Percentiles rank a stretch among this genome's conserved stretches.
These are phyloP conservation scores for Labrus mixtus DNA, from an alignment of 2,113 vertebrate species.

Conservation along the genomic window DNA sequence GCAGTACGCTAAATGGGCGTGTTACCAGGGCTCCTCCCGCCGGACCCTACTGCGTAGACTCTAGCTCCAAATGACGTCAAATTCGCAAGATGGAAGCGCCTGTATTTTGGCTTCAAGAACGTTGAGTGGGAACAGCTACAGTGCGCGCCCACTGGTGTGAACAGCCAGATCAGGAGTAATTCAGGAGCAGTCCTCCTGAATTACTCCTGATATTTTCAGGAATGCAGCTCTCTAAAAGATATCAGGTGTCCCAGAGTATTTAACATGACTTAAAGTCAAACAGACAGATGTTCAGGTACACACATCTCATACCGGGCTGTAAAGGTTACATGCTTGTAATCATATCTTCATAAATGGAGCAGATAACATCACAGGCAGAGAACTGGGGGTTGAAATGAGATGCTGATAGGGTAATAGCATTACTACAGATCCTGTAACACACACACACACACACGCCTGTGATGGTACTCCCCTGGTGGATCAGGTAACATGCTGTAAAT, in stretches of 20 bases:
- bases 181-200: too few species aligned
- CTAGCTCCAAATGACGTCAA: too few species aligned
- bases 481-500: slow-evolving; percentile 76
- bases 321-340: slow-evolving; percentile 54
- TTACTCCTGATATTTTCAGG: too few species aligned
- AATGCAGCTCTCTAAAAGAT: not conserved
- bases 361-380: slow-evolving; percentile 57
- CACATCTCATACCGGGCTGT: slow-evolving; percentile 15
- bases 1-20: too few species aligned
- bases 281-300: slow-evolving; percentile 1
- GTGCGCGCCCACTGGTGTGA: too few species aligned
- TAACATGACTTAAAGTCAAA: not conserved
- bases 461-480: slow-evolving; percentile 62
- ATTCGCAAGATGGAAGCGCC: too few species aligned
- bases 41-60: too few species aligned
- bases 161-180: too few species aligned
- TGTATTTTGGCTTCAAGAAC: too few species aligned
- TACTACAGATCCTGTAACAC: slow-evolving; percentile 45
- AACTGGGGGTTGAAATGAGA: slow-evolving; percentile 67
- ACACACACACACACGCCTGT: slow-evolving; percentile 54
- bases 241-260: not conserved
- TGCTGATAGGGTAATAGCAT: slow-evolving; percentile 61
- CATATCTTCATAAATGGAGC: slow-evolving; percentile 64
- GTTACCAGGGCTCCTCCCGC: too few species aligned
- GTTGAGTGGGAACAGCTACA: too few species aligned